Evolutionary conservation across 2,113 vertebrate species (phyloP).

Genomic region (Hiodon alosoides): DNA sequence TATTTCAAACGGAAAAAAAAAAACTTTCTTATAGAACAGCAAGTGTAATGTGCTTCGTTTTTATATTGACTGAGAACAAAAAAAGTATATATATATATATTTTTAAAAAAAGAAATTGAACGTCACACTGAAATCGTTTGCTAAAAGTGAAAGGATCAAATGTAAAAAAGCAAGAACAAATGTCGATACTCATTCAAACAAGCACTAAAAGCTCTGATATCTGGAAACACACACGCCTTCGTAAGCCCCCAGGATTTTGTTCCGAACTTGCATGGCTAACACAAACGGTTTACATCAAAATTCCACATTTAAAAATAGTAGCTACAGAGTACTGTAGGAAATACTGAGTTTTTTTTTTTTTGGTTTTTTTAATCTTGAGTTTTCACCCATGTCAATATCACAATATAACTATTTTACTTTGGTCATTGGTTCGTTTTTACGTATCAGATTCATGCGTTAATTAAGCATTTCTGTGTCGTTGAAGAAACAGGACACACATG

Average conservation of each 20-base stretch:
- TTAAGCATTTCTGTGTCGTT: constrained; percentile 74
- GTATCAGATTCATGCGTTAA: constrained; percentile 72
- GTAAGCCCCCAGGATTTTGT: constrained; percentile 60
- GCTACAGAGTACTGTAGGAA: constrained; percentile 61
- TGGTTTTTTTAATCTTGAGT: constrained; percentile 69
- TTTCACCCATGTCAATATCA: constrained; percentile 72
- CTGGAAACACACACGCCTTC: constrained; percentile 59
- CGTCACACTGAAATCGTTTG: constrained; percentile 73
- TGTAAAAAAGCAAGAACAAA: constrained; percentile 42
- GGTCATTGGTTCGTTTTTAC: constrained; percentile 70
- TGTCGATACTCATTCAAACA: constrained; percentile 46
- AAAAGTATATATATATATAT: constrained; percentile 66
- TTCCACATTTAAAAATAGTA: constrained; percentile 56
- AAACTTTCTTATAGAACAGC: constrained; percentile 76
- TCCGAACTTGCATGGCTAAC: constrained; percentile 60
- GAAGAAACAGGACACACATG: constrained; percentile 72
- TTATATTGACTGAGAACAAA: constrained; percentile 81
- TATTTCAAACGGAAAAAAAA: constrained; percentile 57
- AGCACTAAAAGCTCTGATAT: constrained; percentile 61
- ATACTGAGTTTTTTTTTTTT: constrained; percentile 47
- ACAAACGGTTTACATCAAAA: constrained; percentile 35
- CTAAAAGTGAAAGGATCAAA: constrained; percentile 64
- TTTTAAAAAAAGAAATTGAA: constrained; percentile 75
- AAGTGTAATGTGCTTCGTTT: constrained; percentile 79
- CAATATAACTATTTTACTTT: constrained; percentile 61